Conservation (phyloP, 2,113 vertebrate genomes). For the Sinocyclocheilus grahami region DNA sequence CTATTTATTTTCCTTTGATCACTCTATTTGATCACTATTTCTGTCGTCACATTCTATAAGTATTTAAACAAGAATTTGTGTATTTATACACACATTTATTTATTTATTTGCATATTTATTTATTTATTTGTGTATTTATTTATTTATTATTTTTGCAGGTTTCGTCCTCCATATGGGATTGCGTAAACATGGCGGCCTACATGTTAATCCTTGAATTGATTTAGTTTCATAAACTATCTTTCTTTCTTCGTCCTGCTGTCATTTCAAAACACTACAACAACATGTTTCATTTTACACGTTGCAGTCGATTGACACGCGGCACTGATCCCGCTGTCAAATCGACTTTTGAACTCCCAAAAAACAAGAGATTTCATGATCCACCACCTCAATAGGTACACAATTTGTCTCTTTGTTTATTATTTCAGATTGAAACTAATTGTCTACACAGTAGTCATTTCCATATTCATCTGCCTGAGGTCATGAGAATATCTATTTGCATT, state of each 20-base stretch:
- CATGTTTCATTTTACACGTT: conserved; percentile 66
- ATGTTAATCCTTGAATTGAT: conserved; percentile 14
- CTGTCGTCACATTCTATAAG: too few relatives aligned
- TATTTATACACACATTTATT: too few relatives aligned
- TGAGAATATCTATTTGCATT: not conserved
- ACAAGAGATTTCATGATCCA: conserved; percentile 60
- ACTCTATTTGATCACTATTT: too few relatives aligned
- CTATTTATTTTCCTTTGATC: too few relatives aligned
- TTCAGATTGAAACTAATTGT: not conserved
- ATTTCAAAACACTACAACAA: not conserved
- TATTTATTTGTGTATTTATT: too few relatives aligned
- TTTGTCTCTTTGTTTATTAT: not conserved
- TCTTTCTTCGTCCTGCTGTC: not conserved
- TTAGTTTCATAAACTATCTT: not conserved
- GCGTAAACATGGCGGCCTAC: conserved; percentile 52
- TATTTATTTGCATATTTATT: too few relatives aligned
- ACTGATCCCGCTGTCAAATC: conserved; percentile 47
- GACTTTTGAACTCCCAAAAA: conserved; percentile 60
- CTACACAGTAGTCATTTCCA: not conserved
- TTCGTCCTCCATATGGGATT: not conserved
- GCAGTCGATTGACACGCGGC: conserved; percentile 53
- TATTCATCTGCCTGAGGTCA: not conserved
- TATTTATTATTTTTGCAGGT: too few relatives aligned
- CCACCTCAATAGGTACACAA: conserved; percentile 71
- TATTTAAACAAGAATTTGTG: too few relatives aligned